Evolutionary conservation across 2,888 invertebrate species (phyloP), one percentile per base, ranked within the genome.

Genomic region (Pimpla rufipes): DNA sequence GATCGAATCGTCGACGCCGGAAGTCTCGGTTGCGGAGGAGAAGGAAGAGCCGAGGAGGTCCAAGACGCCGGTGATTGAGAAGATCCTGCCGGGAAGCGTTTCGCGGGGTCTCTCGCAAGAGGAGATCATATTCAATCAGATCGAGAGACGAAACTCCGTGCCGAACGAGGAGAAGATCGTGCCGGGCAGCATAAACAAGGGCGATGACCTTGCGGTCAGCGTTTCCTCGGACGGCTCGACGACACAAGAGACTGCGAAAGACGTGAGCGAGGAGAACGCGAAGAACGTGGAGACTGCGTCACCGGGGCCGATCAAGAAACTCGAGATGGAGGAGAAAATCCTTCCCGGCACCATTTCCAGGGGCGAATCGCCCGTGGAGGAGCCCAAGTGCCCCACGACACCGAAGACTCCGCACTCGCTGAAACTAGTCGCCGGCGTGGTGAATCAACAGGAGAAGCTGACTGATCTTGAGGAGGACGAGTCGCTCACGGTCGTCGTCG

Each of bases 381-480:
- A 77, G 64, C 16, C n/a, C 16, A 18, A 23, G 16, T 40, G 76
- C 47, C 87, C 87, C 0, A 52, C 50, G 23, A 87, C 84, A 0
- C 87, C 88, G 21, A 89, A 88, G 59, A 88, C 83, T 18, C 84
- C 87, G 42, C 80, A 84, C 37, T 83, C 85, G 5, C 87, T 88
- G 11, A 87, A 88, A 82, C 52, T 88, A 13, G 83, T 88, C 23
- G 84, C 86, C 4, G 87, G 85, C 8, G 87, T 85, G 18, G 87
- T 88, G 6, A 87, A 68, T 74, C 75, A 77, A 45, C 83, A 85
- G 13, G 79, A 82, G 8, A 79, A 79, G 37, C 10, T 80, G 16
- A 79, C 52, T 8, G 74, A 73, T 18, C 57, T 75, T 2, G 80
- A 84, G 52, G 35, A 45, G 23, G 81, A 82, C 18, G 85, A 85